phyloP scores from a whole-genome alignment of 2,888 invertebrate species.

The Athalia circularis region DNA sequence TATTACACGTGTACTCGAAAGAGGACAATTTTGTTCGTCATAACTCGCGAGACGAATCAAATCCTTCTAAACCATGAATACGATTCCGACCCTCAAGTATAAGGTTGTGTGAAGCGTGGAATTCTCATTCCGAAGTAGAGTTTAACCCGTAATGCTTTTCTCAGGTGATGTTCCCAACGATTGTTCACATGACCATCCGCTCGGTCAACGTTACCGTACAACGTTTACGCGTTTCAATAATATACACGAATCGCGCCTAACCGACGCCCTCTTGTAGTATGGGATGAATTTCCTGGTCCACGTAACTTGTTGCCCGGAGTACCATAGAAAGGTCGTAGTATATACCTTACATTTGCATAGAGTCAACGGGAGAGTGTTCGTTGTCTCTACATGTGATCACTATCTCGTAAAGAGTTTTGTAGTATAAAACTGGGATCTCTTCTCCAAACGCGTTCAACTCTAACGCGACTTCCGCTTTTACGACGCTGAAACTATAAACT shows the following conservation, averaged over 20 bases:
- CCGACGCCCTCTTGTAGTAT: background rate
- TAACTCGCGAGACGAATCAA: too few relatives aligned
- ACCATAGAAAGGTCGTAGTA: background rate
- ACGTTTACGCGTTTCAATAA: constrained; percentile 46
- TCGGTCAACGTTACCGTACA: constrained; percentile 40
- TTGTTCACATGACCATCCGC: constrained; percentile 13
- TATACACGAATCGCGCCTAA: constrained; percentile 39
- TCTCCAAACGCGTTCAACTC: constrained; percentile 25
- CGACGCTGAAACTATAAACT: constrained; percentile 35
- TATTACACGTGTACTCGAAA: too few relatives aligned
- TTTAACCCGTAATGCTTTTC: too few relatives aligned
- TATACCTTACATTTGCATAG: constrained; percentile 26
- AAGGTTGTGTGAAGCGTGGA: too few relatives aligned
- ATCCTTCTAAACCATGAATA: too few relatives aligned
- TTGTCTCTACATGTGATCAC: constrained; percentile 43
- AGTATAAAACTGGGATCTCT: constrained; percentile 29
- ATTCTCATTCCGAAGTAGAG: too few relatives aligned
- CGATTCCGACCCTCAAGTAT: too few relatives aligned
- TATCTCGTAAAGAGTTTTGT: constrained; percentile 47
- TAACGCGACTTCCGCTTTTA: constrained; percentile 28
- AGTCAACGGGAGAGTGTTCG: constrained; percentile 22
- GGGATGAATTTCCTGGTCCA: constrained; percentile 18
- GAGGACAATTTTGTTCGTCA: too few relatives aligned
- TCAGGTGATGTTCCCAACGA: background rate
- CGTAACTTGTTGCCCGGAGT: constrained; percentile 40